Evolutionary conservation across 2,113 vertebrate genomes (phyloP).

Genomic region (Colistium nudipinnis): DNA sequence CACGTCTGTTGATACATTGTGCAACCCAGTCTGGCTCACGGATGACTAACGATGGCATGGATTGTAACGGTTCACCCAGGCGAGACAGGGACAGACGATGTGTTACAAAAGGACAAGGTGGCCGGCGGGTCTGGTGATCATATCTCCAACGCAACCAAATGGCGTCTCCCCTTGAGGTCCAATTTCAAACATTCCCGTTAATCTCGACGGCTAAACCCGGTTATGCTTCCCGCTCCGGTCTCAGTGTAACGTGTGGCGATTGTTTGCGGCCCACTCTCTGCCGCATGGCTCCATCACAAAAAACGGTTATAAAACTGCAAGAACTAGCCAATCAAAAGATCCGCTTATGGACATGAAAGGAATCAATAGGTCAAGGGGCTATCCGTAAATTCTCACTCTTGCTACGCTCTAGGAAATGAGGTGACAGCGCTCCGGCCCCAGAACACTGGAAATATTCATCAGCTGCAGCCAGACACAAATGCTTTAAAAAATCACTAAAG

Average conservation of each 20-base stretch:
- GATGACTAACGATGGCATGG: constrained; percentile 22
- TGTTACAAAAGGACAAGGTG: background rate
- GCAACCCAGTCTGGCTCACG: constrained; percentile 18
- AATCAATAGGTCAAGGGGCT: background rate
- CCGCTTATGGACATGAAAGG: background rate
- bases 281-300: too few species aligned
- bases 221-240: background rate
- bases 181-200: background rate
- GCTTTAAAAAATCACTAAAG: too few species aligned
- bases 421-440: too few species aligned
- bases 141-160: too few species aligned
- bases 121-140: background rate
- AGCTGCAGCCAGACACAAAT: too few species aligned
- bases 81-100: background rate
- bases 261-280: too few species aligned
- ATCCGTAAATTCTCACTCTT: too few species aligned
- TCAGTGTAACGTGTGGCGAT: background rate
- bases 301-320: background rate
- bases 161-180: too few species aligned
- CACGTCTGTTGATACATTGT: constrained; percentile 59
- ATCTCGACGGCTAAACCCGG: background rate
- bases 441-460: too few species aligned
- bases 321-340: background rate
- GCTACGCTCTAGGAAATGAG: too few species aligned
- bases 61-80: background rate